These are phyloP conservation scores for Elephantulus edwardii DNA, from an alignment of 2,113 vertebrate species.

Conservation along the genomic window DNA sequence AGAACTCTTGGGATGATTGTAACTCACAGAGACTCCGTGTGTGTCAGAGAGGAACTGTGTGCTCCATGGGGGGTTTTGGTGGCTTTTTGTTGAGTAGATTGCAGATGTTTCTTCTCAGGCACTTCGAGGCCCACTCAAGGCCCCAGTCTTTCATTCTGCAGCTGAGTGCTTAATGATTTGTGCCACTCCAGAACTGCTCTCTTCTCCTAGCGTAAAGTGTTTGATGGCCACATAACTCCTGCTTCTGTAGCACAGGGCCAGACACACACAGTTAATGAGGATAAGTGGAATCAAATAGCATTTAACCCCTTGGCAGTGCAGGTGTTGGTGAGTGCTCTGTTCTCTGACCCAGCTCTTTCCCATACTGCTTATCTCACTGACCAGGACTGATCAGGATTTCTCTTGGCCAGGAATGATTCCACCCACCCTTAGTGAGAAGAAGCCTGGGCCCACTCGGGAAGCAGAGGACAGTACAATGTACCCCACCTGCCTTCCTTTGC, in stretches of 20 bases:
- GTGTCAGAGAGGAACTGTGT: neutral
- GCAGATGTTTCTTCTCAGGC: neutral
- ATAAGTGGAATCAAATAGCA: neutral
- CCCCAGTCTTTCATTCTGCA: neutral
- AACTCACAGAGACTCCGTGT: neutral
- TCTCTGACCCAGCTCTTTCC: neutral
- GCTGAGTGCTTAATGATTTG: neutral
- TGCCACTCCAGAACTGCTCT: neutral
- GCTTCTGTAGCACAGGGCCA: neutral
- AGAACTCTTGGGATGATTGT: neutral
- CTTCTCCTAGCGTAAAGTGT: neutral
- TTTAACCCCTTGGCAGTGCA: neutral
- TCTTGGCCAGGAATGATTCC: too few relatives aligned
- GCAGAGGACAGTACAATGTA: neutral
- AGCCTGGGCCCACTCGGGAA: neutral
- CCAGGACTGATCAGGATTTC: neutral
- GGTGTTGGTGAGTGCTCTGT: neutral
- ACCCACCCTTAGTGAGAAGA: neutral
- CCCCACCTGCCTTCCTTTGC: neutral
- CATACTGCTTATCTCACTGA: neutral
- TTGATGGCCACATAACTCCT: neutral
- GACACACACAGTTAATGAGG: neutral
- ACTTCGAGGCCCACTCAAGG: neutral
- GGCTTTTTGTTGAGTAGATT: neutral
- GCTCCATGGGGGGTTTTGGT: neutral